These are phyloP conservation scores for Serripes groenlandicus DNA, from an alignment of 2,888 invertebrate species.

Conservation along the genomic window DNA sequence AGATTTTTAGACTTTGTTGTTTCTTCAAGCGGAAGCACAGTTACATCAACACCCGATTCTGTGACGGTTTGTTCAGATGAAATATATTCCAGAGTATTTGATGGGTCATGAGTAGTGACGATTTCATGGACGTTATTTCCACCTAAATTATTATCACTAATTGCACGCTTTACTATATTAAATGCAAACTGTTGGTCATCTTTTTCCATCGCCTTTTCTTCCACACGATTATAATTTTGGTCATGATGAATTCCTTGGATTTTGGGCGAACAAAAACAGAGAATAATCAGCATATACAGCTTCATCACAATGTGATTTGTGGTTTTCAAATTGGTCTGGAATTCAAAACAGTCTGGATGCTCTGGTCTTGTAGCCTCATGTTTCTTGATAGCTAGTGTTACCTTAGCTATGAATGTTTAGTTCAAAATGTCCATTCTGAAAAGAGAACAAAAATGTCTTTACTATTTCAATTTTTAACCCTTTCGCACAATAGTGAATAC, in stretches of 20 bases:
- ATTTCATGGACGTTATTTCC: not conserved
- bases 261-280: not conserved
- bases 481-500: no score
- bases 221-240: not conserved
- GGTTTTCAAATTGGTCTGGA: no score
- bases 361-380: not conserved
- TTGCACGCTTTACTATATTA: not conserved
- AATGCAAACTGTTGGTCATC: not conserved
- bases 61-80: not conserved
- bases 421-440: not conserved
- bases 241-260: not conserved
- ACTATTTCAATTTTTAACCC: no score
- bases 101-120: not conserved
- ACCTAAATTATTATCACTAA: not conserved
- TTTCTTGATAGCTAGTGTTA: no score
- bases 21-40: not conserved
- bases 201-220: not conserved
- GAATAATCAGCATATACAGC: not conserved
- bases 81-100: constrained; percentile 4
- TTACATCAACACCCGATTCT: not conserved
- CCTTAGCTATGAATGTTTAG: no score
- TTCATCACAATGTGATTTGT: not conserved
- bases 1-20: not conserved
- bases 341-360: not conserved
- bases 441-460: not conserved